Evolutionary conservation across 2,797 vertebrate species (phyloP).

Genomic region (Nyctalus aviator): DNA sequence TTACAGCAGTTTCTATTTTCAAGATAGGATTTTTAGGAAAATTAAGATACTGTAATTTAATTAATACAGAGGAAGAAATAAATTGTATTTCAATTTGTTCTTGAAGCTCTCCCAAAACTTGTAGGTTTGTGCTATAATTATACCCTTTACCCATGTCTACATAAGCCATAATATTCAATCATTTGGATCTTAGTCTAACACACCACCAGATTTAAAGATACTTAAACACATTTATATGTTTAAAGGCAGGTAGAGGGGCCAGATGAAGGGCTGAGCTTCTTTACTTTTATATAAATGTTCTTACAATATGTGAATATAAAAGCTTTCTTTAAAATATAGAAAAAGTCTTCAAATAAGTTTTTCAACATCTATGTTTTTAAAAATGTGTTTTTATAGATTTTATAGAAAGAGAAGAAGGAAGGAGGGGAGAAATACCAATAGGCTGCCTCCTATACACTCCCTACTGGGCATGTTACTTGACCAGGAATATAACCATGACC

Average conservation of each 20-base stretch:
- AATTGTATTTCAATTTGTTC: conserved; percentile 11
- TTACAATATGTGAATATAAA: conserved; percentile 47
- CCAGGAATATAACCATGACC: neutral
- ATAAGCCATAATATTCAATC: neutral
- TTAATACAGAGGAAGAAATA: neutral
- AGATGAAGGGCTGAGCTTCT: neutral
- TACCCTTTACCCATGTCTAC: neutral
- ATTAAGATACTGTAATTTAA: neutral
- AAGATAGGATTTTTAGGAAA: neutral
- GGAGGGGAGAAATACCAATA: neutral
- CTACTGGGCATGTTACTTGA: neutral
- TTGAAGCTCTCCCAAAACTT: conserved; percentile 1
- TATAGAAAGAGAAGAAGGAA: neutral
- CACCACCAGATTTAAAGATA: neutral
- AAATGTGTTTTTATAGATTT: neutral
- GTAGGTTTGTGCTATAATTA: neutral
- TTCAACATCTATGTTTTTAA: neutral
- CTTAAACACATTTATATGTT: neutral
- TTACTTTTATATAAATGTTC: conserved; percentile 16
- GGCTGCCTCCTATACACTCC: neutral
- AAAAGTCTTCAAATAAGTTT: conserved; percentile 57
- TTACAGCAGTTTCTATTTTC: neutral
- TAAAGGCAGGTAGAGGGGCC: neutral
- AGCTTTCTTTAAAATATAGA: conserved; percentile 52
- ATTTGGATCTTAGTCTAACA: neutral